phyloP scores from a whole-genome alignment of 2,113 vertebrate species.

The Calyptomena viridis region DNA sequence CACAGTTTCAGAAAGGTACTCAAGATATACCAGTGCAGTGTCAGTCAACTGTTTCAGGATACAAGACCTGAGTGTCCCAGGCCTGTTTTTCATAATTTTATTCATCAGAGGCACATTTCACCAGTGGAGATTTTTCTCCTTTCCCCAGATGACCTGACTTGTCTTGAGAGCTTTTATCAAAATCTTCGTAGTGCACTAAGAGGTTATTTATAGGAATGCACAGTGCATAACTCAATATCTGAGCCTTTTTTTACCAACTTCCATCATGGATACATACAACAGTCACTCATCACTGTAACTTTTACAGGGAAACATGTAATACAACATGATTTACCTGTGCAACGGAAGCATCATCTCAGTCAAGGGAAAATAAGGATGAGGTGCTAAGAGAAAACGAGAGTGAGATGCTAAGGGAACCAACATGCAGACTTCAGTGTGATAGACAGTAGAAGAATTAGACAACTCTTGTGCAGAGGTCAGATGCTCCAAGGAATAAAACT shows the following conservation, averaged over 20 bases:
- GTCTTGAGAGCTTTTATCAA: background rate
- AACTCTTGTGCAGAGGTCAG: background rate
- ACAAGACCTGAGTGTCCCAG: background rate
- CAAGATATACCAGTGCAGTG: background rate
- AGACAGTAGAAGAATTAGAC: background rate
- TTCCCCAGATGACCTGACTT: background rate
- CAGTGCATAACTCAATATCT: background rate
- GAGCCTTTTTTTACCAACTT: background rate
- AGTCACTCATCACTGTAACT: fast-evolving
- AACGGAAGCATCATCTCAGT: background rate
- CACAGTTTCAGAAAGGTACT: background rate
- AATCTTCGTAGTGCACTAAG: background rate
- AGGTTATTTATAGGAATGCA: background rate
- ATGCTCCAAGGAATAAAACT: background rate
- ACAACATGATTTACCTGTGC: background rate
- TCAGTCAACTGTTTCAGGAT: background rate
- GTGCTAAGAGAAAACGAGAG: background rate
- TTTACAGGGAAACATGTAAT: background rate
- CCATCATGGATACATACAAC: background rate
- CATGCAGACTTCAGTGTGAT: background rate
- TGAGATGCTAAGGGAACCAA: background rate
- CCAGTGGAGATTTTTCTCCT: background rate
- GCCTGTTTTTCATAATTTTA: background rate
- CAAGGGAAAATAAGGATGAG: background rate
- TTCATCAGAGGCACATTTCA: background rate